A percentile compares a stretch with the other conserved stretches of the same genome.
phyloP scores from a whole-genome alignment of 2,113 vertebrate species.

The Lota lota region DNA sequence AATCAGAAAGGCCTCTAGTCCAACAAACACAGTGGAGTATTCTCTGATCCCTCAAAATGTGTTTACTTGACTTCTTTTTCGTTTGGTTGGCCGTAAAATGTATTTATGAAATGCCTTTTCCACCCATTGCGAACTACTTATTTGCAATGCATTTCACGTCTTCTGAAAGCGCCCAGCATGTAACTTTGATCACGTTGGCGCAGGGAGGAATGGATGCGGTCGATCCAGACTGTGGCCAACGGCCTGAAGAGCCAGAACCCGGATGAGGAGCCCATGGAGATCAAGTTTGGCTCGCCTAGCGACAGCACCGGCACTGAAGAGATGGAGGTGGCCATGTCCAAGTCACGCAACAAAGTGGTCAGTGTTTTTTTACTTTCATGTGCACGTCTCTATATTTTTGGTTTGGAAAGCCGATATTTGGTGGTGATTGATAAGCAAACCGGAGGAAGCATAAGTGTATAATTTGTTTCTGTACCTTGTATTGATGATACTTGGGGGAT shows the following conservation, averaged over 20 bases:
- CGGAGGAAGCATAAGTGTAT: no score
- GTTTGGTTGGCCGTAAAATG: no score
- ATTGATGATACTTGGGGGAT: no score
- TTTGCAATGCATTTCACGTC: not conserved
- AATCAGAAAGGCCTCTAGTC: not conserved
- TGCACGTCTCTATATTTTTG: constrained; percentile 21
- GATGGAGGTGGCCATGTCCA: constrained; percentile 84
- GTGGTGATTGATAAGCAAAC: no score
- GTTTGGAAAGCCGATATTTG: not conserved
- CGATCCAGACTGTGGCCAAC: constrained; percentile 91
- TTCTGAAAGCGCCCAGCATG: not conserved
- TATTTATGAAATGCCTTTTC: no score
- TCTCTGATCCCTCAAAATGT: not conserved
- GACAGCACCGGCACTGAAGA: constrained; percentile 79
- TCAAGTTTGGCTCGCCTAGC: constrained; percentile 81
- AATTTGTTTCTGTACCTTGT: no score
- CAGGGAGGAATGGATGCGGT: constrained; percentile 91
- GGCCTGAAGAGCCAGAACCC: constrained; percentile 85
- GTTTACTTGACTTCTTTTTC: not conserved
- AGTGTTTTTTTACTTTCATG: constrained; percentile 50
- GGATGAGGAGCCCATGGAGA: constrained; percentile 82
- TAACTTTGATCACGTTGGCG: constrained; percentile 16
- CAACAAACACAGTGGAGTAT: not conserved
- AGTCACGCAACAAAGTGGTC: constrained; percentile 86
- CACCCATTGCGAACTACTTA: not conserved